Conservation (phyloP, 2,888 invertebrate genomes). For the Drosophila atroscutellata region DNA sequence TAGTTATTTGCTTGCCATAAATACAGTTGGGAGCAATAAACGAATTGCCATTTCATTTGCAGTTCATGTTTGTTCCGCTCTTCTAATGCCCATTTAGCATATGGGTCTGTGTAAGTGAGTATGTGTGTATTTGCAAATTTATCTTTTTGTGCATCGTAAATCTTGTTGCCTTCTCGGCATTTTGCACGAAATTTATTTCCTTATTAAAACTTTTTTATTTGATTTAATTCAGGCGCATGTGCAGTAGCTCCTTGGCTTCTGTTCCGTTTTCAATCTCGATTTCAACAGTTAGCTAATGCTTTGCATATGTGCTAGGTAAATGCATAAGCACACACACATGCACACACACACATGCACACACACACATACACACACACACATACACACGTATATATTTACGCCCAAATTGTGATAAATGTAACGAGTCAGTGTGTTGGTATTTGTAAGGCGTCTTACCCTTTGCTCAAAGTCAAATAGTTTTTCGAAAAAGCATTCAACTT, state of each 20-base stretch:
- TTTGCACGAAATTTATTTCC: constrained; percentile 77
- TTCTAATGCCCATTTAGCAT: constrained; percentile 66
- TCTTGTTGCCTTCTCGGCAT: constrained; percentile 77
- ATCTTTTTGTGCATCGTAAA: constrained; percentile 78
- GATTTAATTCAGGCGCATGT: constrained; percentile 73
- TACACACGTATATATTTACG: neutral
- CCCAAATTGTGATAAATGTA: constrained; percentile 68
- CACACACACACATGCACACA: constrained; percentile 5
- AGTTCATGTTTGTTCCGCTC: constrained; percentile 47
- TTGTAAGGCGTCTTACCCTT: constrained; percentile 53
- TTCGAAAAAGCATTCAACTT: constrained; percentile 78
- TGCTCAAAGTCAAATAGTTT: constrained; percentile 76
- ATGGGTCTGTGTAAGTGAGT: constrained; percentile 28
- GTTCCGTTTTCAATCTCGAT: constrained; percentile 23
- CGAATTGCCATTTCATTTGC: constrained; percentile 78
- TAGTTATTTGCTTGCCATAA: constrained; percentile 74
- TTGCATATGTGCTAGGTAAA: constrained; percentile 51
- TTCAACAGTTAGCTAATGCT: constrained; percentile 27
- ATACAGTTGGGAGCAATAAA: constrained; percentile 68
- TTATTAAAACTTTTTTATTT: constrained; percentile 81
- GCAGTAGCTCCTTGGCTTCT: constrained; percentile 22
- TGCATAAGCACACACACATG: constrained; percentile 3
- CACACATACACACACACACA: constrained; percentile 18
- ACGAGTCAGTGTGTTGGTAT: constrained; percentile 51
- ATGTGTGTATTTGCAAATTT: constrained; percentile 60